A percentile compares a stretch with the other conserved stretches of the same genome.
phyloP scores from a whole-genome alignment of 2,113 vertebrate genomes.

The Thalassarche chlororhynchos region DNA sequence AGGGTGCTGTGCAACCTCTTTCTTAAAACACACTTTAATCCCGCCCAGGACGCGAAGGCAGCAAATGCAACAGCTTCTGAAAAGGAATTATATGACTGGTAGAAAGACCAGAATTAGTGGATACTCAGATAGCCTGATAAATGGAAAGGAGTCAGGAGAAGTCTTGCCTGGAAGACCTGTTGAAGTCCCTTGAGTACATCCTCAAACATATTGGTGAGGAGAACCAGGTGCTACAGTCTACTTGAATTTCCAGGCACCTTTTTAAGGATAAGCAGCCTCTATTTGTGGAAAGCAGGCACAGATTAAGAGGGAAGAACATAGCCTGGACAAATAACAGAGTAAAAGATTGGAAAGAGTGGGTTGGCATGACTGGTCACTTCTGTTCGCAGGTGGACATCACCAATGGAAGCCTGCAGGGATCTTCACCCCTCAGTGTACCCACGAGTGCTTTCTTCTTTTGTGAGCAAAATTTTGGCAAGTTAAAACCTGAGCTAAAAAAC shows the following conservation, averaged over 20 bases:
- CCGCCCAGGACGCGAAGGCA: accelerated
- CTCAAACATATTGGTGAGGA: not conserved
- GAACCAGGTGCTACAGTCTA: not conserved
- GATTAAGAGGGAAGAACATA: not conserved
- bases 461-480: not conserved
- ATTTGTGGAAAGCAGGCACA: not conserved
- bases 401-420: not conserved
- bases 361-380: accelerated
- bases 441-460: not conserved
- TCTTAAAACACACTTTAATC: not conserved
- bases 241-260: not conserved
- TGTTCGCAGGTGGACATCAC: not conserved
- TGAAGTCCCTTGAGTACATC: not conserved
- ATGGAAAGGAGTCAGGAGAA: not conserved
- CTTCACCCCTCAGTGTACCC: not conserved
- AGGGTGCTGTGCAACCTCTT: not conserved
- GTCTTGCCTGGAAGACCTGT: not conserved
- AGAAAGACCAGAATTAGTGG: not conserved
- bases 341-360: not conserved
- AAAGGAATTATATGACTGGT: not conserved
- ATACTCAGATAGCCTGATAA: not conserved
- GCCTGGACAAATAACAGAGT: not conserved
- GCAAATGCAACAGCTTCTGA: not conserved
- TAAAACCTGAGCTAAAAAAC: not conserved
- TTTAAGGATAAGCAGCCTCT: not conserved